Conservation (phyloP, 2,113 vertebrate genomes). For the Notiomystis cincta region DNA sequence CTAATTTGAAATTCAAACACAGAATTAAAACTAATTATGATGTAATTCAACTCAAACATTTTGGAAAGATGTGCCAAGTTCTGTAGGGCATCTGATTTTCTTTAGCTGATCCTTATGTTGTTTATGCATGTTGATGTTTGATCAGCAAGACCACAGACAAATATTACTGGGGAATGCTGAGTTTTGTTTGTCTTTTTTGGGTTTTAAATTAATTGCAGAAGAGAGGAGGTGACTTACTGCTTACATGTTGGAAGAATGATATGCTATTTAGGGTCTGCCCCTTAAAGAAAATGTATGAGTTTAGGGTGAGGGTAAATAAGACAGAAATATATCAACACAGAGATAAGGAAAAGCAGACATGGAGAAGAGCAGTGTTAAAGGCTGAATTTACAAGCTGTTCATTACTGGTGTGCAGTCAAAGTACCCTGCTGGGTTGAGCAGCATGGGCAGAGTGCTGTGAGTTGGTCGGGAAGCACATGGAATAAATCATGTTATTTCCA, state of each 20-base stretch:
- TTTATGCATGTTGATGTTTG: neutral
- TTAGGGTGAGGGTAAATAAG: neutral
- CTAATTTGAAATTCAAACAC: neutral
- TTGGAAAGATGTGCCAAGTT: neutral
- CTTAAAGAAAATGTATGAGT: neutral
- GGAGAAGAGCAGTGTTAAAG: neutral
- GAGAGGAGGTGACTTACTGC: neutral
- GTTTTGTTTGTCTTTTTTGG: neutral
- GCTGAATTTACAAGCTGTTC: neutral
- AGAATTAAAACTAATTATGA: neutral
- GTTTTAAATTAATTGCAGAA: neutral
- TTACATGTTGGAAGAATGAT: neutral
- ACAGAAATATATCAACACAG: neutral
- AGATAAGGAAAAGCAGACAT: slow-evolving; percentile 15
- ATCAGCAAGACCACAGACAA: neutral
- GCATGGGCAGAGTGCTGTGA: neutral
- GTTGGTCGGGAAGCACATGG: neutral
- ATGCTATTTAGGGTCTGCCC: neutral
- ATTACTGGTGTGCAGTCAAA: neutral
- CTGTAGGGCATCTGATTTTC: neutral
- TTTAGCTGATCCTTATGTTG: neutral
- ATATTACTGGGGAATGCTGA: neutral
- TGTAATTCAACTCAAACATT: neutral
- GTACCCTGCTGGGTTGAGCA: neutral
- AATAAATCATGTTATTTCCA: neutral